A percentile compares a stretch with the other conserved stretches of the same genome.
Conservation (phyloP, 2,888 invertebrate genomes). For the Apamea anceps region DNA sequence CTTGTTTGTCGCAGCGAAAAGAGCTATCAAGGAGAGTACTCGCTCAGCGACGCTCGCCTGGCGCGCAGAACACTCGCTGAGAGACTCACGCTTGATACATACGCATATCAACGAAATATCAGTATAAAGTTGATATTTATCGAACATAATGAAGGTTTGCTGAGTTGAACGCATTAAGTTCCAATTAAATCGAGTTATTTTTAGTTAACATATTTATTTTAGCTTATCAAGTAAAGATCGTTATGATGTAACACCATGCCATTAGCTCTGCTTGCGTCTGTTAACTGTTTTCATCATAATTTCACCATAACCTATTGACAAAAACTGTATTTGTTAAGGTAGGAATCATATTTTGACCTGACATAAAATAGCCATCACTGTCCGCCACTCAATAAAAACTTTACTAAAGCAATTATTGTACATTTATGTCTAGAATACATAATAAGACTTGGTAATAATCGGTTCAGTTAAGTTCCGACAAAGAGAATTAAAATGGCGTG, state of each 20-base stretch:
- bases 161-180: conserved; percentile 20
- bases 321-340: background rate
- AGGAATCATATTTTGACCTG: background rate
- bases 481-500: conserved; percentile 50
- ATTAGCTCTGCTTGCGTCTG: background rate
- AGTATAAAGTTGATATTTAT: conserved; percentile 10
- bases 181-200: conserved; percentile 12
- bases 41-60: background rate
- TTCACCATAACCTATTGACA: background rate
- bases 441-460: conserved; percentile 25
- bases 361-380: background rate
- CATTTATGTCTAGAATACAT: conserved; percentile 24
- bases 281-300: background rate
- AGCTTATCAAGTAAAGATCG: background rate
- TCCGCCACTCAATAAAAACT: conserved; percentile 11
- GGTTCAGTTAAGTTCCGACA: conserved; percentile 32
- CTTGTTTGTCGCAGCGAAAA: background rate
- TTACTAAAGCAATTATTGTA: background rate
- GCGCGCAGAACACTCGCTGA: background rate
- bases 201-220: conserved; percentile 5
- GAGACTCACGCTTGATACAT: background rate
- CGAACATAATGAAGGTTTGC: background rate
- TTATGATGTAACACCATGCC: background rate
- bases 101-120: background rate
- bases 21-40: background rate